Conservation (phyloP, 1,140 invertebrate species). For the Goniozus legneri region DNA sequence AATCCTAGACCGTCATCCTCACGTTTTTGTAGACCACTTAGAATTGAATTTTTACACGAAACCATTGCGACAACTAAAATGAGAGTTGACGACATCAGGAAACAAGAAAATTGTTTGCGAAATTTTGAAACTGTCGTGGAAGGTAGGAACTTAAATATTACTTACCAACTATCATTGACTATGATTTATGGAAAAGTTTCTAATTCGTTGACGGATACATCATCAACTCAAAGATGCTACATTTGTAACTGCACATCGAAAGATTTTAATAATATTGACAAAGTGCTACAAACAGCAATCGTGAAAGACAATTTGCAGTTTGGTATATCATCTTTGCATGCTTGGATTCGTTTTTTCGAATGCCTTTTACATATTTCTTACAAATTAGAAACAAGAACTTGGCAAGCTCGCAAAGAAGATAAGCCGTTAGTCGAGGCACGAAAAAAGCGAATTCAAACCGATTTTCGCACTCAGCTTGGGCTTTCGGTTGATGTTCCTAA, state of each 20-base stretch:
- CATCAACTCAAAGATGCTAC: slow-evolving; percentile 38
- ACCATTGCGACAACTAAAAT: slow-evolving; percentile 22
- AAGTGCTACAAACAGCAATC: slow-evolving; percentile 12
- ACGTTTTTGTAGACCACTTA: slow-evolving; percentile 34
- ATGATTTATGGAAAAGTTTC: slow-evolving; percentile 50
- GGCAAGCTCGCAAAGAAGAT: no score
- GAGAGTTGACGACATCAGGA: slow-evolving; percentile 22
- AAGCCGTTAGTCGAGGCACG: no score
- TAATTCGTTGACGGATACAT: slow-evolving; percentile 36
- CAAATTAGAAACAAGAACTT: no score
- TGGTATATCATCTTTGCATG: slow-evolving; percentile 37
- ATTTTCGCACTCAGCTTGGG: no score
- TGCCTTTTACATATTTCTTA: slow-evolving; percentile 29
- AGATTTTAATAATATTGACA: slow-evolving; percentile 33
- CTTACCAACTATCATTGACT: slow-evolving; percentile 27
- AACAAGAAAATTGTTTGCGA: slow-evolving; percentile 5
- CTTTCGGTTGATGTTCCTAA: no score
- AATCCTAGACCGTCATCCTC: slow-evolving; percentile 34
- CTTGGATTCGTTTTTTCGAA: slow-evolving; percentile 36
- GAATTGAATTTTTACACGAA: slow-evolving; percentile 33
- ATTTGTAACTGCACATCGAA: slow-evolving; percentile 35
- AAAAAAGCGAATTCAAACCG: no score
- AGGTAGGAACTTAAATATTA: slow-evolving; percentile 15
- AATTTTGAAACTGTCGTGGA: slow-evolving; percentile 12
- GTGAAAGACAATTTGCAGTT: slow-evolving; percentile 23